Evolutionary conservation across 2,113 vertebrate genomes (phyloP), one percentile per base, ranked within the genome.

Genomic region (Poecile atricapillus): DNA sequence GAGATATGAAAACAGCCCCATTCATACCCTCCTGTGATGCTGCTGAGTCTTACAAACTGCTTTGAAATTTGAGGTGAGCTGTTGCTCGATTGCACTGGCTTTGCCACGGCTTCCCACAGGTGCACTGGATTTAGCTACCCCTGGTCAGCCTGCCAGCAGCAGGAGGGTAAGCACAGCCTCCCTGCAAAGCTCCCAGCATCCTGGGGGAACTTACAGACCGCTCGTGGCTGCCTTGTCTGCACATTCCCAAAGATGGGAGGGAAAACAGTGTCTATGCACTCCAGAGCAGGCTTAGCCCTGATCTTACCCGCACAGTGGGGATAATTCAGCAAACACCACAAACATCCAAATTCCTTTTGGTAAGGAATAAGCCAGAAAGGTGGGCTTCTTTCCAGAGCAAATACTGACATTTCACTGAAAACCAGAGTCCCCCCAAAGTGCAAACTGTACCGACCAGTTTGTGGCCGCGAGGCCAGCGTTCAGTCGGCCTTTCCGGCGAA

Each of bases 1-100:
- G 5, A 89, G 79, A 52, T 64, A 86, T 80, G 85, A 94, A 90
- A 91, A 83, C 76, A 77, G 58, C 56, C 67, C 68, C 95, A 70
- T 94, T 95, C 96, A 86, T 80, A 33, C 68, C 68, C 60, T 80
- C 22, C 56, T 22, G 69, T 31, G 46, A 33, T 3, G 1, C 30
- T 58, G 75, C 75, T 85, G 82, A 33, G 30, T 25, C 82, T 76
- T 44, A n/a, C 13, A 77, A 39, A 18, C 70, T 25, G 60, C 93
- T 87, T 92, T 94, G 95, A 89, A 89, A 94, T 75, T n/a, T 18
- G 93, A 97, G 93, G 65, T 76, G 85, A 47, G 63, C 37, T 53
- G 50, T 24, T 79, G 49, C 87, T 87, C 2, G 2, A 8, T 56
- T 37, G 69, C 73, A 52, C 33, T 2, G 0, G 39, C 58, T 8